A percentile compares a stretch with the other conserved stretches of the same genome.
These are phyloP conservation scores for Leptatherina wallacei DNA, from an alignment of 2,797 vertebrate species.

Conservation along the genomic window DNA sequence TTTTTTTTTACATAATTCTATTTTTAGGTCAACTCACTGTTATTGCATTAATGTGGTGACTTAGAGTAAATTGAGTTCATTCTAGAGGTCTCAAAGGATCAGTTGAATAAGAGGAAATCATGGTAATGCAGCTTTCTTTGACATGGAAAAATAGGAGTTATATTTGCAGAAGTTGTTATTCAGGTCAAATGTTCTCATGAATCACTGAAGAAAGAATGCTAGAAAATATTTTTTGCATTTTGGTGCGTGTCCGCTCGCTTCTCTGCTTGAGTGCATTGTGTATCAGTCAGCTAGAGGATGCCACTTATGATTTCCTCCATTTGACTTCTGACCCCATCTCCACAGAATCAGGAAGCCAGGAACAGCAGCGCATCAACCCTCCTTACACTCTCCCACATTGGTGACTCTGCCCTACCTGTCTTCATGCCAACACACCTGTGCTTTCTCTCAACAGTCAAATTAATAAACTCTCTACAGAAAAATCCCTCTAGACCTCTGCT, in stretches of 20 bases:
- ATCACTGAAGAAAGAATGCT: conserved; percentile 11
- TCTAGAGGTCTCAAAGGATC: conserved; percentile 34
- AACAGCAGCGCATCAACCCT: conserved; percentile 1
- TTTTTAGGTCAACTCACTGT: background rate
- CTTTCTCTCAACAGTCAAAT: conserved; percentile 65
- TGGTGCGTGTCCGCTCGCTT: background rate
- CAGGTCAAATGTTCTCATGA: conserved; percentile 46
- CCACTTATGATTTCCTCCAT: conserved; percentile 32
- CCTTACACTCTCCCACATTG: background rate
- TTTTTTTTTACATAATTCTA: background rate
- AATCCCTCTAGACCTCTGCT: conserved; percentile 38
- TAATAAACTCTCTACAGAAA: conserved; percentile 46
- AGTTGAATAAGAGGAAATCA: conserved; percentile 16
- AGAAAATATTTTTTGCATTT: conserved; percentile 5
- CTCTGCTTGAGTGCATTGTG: conserved; percentile 20
- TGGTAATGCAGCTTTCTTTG: conserved; percentile 22
- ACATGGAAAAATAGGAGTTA: conserved; percentile 27
- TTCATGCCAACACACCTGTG: conserved; percentile 66
- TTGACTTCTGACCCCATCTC: conserved; percentile 49
- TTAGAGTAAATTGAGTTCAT: conserved; percentile 30
- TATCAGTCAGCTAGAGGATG: conserved; percentile 43
- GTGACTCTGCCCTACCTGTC: background rate
- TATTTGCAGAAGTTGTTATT: conserved; percentile 21
- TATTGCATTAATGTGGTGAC: conserved; percentile 21
- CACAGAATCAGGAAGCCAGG: conserved; percentile 32